Evolutionary conservation across 2,113 vertebrate species (phyloP), one percentile per base, ranked within the genome.

Genomic region (Vanacampus margaritifer): DNA sequence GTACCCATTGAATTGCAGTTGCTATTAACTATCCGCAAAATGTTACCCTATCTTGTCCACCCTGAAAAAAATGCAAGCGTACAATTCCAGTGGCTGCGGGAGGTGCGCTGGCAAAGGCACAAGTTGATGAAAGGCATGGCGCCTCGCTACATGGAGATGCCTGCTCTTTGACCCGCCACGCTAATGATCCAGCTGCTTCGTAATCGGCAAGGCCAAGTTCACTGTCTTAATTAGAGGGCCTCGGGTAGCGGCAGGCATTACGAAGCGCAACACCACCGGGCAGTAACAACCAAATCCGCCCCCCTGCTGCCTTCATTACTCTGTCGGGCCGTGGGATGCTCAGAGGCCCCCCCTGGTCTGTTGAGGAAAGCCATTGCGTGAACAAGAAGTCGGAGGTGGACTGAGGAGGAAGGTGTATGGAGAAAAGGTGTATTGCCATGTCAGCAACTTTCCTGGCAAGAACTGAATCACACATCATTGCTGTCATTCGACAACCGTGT

Each of bases 101-200:
- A 85, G 81, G 72, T 80, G 63, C 79, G 73, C 66, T 46, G 70
- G 69, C 72, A 43, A 74, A 76, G 28, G 63, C 74, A 41, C 28
- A 56, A 50, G 73, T 64, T 80, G 83, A 85, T 76, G 75, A 87
- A 87, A 84, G 71, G 71, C 36, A 6, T 72, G 41, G 48, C 28
- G 14, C 74, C 77, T 17, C 12, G 54, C 66, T 70, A 83, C 77
- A 81, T 35, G 7, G 67, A 79, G 73, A 71, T 65, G 32, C 71
- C 74, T 64, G 78, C 75, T 74, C 80, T 87, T 84, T 84, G 86
- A 88, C 85, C 83, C 84, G 74, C 60, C 46, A 65, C 51, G 50
- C 77, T 89, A 88, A 89, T 86, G 85, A 86, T 86, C 84, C 84
- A 88, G 85, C 88, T 84, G 86, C 84, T 87, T 67, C 69, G 70